A percentile compares a stretch with the other conserved stretches of the same genome.
Evolutionary conservation across 2,888 invertebrate species (phyloP).

Genomic region (Ischnus inquisitorius): DNA sequence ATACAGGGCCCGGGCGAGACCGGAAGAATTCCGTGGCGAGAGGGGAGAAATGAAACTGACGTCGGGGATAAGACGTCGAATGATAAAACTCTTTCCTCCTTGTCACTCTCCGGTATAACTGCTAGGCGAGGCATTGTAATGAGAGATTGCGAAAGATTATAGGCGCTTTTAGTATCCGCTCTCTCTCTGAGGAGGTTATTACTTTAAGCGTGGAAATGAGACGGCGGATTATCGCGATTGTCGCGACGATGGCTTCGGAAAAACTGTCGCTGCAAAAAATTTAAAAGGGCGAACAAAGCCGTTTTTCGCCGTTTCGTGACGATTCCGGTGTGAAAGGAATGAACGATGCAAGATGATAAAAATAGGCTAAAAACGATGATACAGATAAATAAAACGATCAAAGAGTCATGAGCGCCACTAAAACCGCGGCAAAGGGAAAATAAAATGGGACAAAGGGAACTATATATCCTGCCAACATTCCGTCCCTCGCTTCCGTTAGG

Average conservation of each 20-base stretch:
- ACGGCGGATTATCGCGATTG: constrained; percentile 32
- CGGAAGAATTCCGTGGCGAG: background rate
- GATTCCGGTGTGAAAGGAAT: background rate
- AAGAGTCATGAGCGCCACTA: too few species aligned
- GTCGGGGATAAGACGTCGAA: constrained; percentile 27
- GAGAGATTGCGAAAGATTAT: constrained; percentile 62
- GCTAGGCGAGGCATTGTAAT: constrained; percentile 35
- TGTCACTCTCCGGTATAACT: background rate
- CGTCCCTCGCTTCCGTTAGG: too few species aligned
- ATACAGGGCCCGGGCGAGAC: background rate
- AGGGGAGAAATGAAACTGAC: constrained; percentile 38
- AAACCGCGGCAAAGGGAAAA: too few species aligned
- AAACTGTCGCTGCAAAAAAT: background rate
- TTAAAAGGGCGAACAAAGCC: background rate
- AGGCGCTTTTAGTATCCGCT: constrained; percentile 55
- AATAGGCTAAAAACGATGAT: too few species aligned
- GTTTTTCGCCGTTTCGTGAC: background rate
- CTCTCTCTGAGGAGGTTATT: constrained; percentile 39
- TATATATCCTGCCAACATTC: too few species aligned
- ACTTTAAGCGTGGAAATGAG: constrained; percentile 48
- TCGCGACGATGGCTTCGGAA: constrained; percentile 14
- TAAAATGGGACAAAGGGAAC: too few species aligned
- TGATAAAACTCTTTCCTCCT: constrained; percentile 49
- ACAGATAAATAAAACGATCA: too few species aligned
- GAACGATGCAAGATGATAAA: too few species aligned